These are phyloP conservation scores for Pseudotriccus pelzelni DNA, from an alignment of 2,797 vertebrate species.

Conservation along the genomic window DNA sequence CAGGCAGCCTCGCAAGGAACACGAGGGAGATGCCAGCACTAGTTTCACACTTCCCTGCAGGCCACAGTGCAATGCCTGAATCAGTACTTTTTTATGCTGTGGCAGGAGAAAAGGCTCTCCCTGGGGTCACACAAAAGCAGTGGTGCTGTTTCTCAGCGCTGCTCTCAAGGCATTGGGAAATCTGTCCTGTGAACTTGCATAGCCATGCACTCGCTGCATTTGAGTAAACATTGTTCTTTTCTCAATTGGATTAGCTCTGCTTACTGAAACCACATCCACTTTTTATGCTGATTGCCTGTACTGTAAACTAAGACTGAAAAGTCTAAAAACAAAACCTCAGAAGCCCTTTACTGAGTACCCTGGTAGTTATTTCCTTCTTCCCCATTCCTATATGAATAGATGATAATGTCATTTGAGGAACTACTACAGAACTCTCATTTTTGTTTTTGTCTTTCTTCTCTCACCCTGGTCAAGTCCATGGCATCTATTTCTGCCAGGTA, in stretches of 20 bases:
- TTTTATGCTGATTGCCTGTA: background rate
- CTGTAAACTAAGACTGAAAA: background rate
- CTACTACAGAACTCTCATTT: background rate
- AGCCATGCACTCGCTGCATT: background rate
- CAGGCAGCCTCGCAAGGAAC: fast-evolving
- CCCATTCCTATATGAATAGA: background rate
- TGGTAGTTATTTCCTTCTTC: background rate
- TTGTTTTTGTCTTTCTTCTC: background rate
- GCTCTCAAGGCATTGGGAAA: background rate
- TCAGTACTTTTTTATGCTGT: background rate
- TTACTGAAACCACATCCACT: constrained; percentile 36
- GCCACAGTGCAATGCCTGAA: background rate
- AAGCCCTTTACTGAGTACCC: background rate
- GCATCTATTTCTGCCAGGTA: background rate
- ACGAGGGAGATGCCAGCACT: background rate
- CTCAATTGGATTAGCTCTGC: background rate
- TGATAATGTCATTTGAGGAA: background rate
- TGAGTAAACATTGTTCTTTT: constrained; percentile 1
- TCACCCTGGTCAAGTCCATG: background rate
- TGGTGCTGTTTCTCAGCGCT: background rate
- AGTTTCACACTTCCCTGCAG: background rate
- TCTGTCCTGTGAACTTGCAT: background rate
- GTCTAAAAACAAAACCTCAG: background rate
- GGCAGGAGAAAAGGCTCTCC: background rate
- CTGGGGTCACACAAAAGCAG: background rate